A percentile compares a stretch with the other conserved stretches of the same genome.
Conservation (phyloP, 2,888 invertebrate genomes). For the Epinotia brunnichana region DNA sequence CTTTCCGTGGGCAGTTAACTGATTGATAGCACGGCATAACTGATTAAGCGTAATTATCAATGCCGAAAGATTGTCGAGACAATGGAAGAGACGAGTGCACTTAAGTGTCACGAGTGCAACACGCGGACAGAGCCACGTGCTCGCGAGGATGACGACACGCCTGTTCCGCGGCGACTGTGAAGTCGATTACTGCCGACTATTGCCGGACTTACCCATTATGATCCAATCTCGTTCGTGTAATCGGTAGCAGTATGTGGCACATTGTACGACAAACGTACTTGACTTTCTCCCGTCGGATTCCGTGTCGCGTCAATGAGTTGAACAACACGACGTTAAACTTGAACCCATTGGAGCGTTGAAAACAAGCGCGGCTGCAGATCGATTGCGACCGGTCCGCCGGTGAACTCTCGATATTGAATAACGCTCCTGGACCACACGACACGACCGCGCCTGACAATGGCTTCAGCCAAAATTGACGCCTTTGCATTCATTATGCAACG, state of each 20-base stretch:
- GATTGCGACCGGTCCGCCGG: slow-evolving; percentile 72
- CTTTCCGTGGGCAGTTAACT: background rate
- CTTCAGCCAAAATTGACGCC: slow-evolving; percentile 47
- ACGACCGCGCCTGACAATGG: slow-evolving; percentile 49
- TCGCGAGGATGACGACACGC: slow-evolving; percentile 61
- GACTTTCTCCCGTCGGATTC: slow-evolving; percentile 80
- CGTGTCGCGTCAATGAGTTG: slow-evolving; percentile 78
- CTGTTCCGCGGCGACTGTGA: slow-evolving; percentile 62
- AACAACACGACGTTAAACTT: slow-evolving; percentile 74
- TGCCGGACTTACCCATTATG: slow-evolving; percentile 73
- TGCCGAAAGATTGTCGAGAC: slow-evolving; percentile 46
- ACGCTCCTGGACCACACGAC: slow-evolving; percentile 59
- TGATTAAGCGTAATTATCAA: slow-evolving; percentile 22
- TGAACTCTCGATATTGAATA: slow-evolving; percentile 64
- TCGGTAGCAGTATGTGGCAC: slow-evolving; percentile 66
- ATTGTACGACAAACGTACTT: slow-evolving; percentile 70
- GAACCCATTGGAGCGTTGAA: slow-evolving; percentile 74
- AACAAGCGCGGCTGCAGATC: slow-evolving; percentile 66
- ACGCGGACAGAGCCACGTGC: slow-evolving; percentile 60
- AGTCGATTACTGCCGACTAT: slow-evolving; percentile 55
- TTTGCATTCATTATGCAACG: slow-evolving; percentile 51
- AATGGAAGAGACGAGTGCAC: slow-evolving; percentile 47
- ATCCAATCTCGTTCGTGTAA: slow-evolving; percentile 73
- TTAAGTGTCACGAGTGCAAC: slow-evolving; percentile 52
- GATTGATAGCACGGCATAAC: slow-evolving; percentile 1